A percentile compares a stretch with the other conserved stretches of the same genome.
Evolutionary conservation across 2,888 invertebrate genomes (phyloP).

Genomic region (Fragum sueziense): DNA sequence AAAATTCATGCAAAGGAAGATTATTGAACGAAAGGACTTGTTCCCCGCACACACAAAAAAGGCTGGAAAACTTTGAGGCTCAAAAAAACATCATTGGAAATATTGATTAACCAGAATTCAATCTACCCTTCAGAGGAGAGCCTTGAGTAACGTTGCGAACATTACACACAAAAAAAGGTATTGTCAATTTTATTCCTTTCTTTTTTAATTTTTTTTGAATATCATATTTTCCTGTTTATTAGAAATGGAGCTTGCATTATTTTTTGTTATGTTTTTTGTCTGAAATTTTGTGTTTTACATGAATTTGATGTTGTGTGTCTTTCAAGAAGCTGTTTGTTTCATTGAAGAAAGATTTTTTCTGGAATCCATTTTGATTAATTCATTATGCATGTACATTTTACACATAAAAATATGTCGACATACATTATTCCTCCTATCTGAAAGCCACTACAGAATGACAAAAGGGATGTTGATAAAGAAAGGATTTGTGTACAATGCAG

Average conservation of each 20-base stretch:
- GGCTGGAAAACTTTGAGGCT: neutral
- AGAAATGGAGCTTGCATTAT: no score
- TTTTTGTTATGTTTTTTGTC: neutral
- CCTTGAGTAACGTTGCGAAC: neutral
- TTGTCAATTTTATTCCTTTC: neutral
- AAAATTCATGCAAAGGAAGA: slow-evolving; percentile 20
- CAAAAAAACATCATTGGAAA: neutral
- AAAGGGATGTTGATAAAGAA: no score
- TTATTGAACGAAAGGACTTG: slow-evolving; percentile 3
- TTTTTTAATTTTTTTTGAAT: neutral
- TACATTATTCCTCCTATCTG: no score
- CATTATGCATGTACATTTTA: neutral
- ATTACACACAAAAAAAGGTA: neutral
- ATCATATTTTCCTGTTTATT: no score
- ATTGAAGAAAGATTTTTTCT: neutral
- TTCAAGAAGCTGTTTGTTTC: neutral
- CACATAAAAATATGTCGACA: no score
- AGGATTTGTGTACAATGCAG: no score
- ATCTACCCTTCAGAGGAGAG: no score
- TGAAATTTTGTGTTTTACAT: neutral
- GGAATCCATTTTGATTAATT: neutral
- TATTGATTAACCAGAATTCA: neutral
- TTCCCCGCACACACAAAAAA: neutral
- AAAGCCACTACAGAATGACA: no score
- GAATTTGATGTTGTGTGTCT: no score